phyloP scores from a whole-genome alignment of 2,888 invertebrate genomes.

The Leucophenga montana region DNA sequence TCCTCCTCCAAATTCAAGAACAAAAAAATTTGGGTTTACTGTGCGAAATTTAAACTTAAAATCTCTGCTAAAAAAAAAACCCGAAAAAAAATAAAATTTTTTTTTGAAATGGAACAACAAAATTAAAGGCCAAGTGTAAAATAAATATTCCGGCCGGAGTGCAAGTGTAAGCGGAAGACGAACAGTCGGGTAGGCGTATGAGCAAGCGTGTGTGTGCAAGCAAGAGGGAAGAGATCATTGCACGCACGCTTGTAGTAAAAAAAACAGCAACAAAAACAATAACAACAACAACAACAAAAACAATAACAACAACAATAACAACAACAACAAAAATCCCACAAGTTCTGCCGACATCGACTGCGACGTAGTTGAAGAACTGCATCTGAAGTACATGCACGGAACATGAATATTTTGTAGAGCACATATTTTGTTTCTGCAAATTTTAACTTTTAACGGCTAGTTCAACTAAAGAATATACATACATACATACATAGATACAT shows the following conservation, averaged over 20 bases:
- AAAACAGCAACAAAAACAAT: too few relatives aligned
- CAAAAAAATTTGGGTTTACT: too few relatives aligned
- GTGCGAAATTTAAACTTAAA: too few relatives aligned
- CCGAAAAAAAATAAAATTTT: too few relatives aligned
- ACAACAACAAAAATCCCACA: slow-evolving; percentile 18
- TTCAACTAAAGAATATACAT: slow-evolving; percentile 17
- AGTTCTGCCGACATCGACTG: too few relatives aligned
- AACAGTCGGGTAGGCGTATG: not conserved
- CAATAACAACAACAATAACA: slow-evolving; percentile 35
- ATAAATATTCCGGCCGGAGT: slow-evolving; percentile 64
- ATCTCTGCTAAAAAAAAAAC: not conserved
- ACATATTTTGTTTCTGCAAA: too few relatives aligned
- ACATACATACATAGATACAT: too few relatives aligned
- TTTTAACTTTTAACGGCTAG: too few relatives aligned
- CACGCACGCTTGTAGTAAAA: slow-evolving; percentile 20
- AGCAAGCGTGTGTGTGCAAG: not conserved
- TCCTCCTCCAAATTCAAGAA: too few relatives aligned
- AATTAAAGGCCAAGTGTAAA: slow-evolving; percentile 72
- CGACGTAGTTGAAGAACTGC: too few relatives aligned
- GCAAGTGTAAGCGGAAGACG: slow-evolving; percentile 9
- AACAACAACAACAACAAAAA: slow-evolving; percentile 31
- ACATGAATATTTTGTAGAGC: slow-evolving; percentile 16
- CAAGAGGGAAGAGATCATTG: slow-evolving; percentile 10
- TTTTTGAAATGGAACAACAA: slow-evolving; percentile 40
- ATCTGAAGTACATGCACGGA: too few relatives aligned